These are phyloP conservation scores for Aspiorhynchus laticeps DNA, from an alignment of 2,113 vertebrate genomes.

Conservation along the genomic window DNA sequence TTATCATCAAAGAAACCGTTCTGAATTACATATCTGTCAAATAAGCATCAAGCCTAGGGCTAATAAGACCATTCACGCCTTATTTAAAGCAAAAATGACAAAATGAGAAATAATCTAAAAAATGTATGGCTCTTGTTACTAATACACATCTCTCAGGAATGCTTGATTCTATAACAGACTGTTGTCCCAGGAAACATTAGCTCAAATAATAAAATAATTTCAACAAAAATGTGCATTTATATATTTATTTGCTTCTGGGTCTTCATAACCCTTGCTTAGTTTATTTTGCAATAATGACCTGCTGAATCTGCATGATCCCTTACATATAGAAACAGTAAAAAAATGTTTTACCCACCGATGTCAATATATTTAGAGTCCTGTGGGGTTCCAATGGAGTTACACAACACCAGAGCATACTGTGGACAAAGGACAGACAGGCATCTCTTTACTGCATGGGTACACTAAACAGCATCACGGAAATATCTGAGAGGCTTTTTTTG, in stretches of 20 bases:
- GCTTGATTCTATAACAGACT: neutral
- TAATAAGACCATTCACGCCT: neutral
- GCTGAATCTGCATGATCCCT: neutral
- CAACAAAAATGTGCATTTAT: neutral
- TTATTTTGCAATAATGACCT: neutral
- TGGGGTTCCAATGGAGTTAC: slow-evolving; percentile 96
- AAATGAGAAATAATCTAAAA: too few species aligned
- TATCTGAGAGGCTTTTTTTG: neutral
- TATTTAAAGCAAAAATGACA: too few species aligned
- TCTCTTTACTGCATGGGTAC: neutral
- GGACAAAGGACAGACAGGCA: neutral
- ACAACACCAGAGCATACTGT: slow-evolving; percentile 92
- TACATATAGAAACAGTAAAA: neutral
- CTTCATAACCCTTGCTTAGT: neutral
- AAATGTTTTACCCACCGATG: slow-evolving; percentile 82
- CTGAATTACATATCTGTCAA: neutral
- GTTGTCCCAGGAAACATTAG: neutral
- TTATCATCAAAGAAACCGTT: neutral
- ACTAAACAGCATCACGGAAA: neutral
- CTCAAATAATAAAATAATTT: neutral
- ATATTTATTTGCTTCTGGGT: neutral
- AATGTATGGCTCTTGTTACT: too few species aligned
- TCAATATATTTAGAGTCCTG: slow-evolving; percentile 97
- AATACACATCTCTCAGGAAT: neutral
- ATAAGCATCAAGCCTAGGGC: neutral